Evolutionary conservation across 2,113 vertebrate genomes (phyloP), one percentile per base, ranked within the genome.

Genomic region (Hippocampus abdominalis): DNA sequence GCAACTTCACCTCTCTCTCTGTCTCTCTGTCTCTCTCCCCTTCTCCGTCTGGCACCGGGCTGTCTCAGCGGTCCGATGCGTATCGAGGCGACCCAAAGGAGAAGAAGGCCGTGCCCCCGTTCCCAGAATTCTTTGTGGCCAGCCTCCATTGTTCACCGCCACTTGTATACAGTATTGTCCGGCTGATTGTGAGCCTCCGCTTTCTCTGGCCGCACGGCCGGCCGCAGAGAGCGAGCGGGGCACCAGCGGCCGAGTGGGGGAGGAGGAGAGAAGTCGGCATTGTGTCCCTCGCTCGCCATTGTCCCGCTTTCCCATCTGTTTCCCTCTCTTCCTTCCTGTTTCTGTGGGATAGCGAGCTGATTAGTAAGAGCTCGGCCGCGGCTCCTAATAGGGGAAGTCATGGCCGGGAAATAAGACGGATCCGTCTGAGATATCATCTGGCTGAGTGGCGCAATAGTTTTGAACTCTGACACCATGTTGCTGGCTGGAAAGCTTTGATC

Each of bases 321-420:
- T 94, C 89, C 93, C 85, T 85, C 68, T 87, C 93, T 93, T 93
- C 92, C 93, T 95, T 93, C 94, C 93, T 91, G 87, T 82, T 87
- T 83, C 86, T 67, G 81, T 89, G 86, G 89, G 89, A 88, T 88
- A 84, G 86, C 72, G 72, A 75, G 29, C 76, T 81, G 76, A 84
- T 89, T 86, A 86, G 83, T 83, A 81, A 84, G 79, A 85, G 80
- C 77, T 67, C 70, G 32, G 53, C 68, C 62, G 49, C 74, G 0
- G 68, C 81, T 86, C 77, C 78, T 90, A 88, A 88, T 89, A 89
- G 75, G 81, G 88, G 88, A 89, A 89, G 89, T 81, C 75, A 80
- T 80, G 82, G 82, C 67, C 67, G 81, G 82, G 79, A 84, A 87
- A 89, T 86, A 83, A 70, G 77, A 87, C 80, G 82, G 82, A 90